These are phyloP conservation scores for Erpornis zantholeuca DNA, from an alignment of 2,113 vertebrate genomes.

Conservation along the genomic window DNA sequence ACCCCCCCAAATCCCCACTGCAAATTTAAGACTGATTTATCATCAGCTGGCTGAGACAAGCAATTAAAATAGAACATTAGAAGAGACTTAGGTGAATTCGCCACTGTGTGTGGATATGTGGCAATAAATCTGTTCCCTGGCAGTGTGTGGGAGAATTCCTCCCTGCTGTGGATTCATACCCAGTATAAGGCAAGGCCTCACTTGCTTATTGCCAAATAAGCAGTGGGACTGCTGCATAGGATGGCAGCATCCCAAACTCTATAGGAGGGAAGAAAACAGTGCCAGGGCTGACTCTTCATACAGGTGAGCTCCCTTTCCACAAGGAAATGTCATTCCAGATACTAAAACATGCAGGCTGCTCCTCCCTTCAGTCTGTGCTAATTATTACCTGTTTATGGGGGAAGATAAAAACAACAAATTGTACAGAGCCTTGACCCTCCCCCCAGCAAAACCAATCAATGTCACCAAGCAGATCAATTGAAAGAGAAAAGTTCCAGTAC, in stretches of 20 bases:
- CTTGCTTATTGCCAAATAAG: constrained; percentile 43
- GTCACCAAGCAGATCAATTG: background rate
- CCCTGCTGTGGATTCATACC: constrained; percentile 8
- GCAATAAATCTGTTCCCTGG: constrained; percentile 49
- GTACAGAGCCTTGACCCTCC: background rate
- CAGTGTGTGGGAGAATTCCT: constrained; percentile 56
- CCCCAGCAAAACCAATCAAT: background rate
- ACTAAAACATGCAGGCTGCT: background rate
- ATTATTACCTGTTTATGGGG: background rate
- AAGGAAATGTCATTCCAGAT: background rate
- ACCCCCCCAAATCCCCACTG: background rate
- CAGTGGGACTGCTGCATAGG: constrained; percentile 51
- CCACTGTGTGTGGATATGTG: background rate
- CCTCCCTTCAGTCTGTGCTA: background rate
- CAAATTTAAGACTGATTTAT: background rate
- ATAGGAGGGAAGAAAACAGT: background rate
- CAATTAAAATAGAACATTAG: constrained; percentile 25
- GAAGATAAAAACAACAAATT: background rate
- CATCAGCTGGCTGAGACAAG: background rate
- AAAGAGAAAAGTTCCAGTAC: background rate
- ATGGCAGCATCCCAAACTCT: constrained; percentile 53
- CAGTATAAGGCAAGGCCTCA: background rate
- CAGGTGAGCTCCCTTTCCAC: constrained; percentile 19
- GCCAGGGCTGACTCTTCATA: background rate
- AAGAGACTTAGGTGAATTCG: background rate